Conservation (phyloP, 2,888 invertebrate genomes). For the Mesoligia furuncula region DNA sequence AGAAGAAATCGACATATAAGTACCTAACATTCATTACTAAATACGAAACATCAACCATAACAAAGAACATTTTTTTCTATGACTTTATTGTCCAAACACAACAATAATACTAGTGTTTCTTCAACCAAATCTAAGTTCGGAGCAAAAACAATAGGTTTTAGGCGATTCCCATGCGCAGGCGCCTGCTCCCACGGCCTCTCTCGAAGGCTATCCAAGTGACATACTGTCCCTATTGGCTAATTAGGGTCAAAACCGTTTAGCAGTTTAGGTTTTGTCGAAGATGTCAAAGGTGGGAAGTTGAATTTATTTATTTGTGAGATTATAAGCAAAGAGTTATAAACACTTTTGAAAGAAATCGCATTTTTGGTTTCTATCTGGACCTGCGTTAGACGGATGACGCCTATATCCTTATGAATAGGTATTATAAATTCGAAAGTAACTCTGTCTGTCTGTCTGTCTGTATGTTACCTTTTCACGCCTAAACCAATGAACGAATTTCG, state of each 20-base stretch:
- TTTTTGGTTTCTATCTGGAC: background rate
- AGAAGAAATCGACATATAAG: too few species aligned
- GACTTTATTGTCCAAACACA: constrained; percentile 2
- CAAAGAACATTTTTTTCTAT: too few species aligned
- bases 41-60: too few species aligned
- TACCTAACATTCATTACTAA: too few species aligned
- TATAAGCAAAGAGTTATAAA: background rate
- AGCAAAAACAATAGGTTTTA: constrained; percentile 74
- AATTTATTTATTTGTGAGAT: constrained; percentile 17
- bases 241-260: constrained; percentile 65
- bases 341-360: background rate
- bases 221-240: constrained; percentile 67
- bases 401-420: too few species aligned
- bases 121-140: constrained; percentile 42
- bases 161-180: constrained; percentile 73
- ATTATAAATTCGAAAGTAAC: too few species aligned
- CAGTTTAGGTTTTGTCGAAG: constrained; percentile 47
- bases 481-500: too few species aligned
- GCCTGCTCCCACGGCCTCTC: constrained; percentile 76
- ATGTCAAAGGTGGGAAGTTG: constrained; percentile 18
- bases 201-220: constrained; percentile 67
- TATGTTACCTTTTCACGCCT: too few species aligned
- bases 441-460: too few species aligned
- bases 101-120: constrained; percentile 18
- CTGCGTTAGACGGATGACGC: background rate